A percentile compares a stretch with the other conserved stretches of the same genome.
Conservation (phyloP, 2,113 vertebrate genomes). For the Vulpes vulpes region DNA sequence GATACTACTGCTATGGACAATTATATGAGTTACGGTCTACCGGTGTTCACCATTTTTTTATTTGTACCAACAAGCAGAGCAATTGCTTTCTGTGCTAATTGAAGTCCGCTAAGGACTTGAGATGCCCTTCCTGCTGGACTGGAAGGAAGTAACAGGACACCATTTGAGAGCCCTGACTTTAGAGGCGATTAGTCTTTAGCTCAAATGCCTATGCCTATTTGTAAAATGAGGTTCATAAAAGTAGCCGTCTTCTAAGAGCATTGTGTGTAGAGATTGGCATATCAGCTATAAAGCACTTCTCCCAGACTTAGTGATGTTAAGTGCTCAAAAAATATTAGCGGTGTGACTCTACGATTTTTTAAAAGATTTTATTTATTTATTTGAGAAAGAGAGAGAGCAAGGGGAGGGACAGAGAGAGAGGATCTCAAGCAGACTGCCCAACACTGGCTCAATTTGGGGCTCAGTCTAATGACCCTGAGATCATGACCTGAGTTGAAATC, state of each 20-base stretch:
- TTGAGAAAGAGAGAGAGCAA: neutral
- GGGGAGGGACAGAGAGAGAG: neutral
- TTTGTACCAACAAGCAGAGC: neutral
- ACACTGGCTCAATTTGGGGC: neutral
- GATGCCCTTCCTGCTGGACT: neutral
- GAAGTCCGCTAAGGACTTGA: neutral
- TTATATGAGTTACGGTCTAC: neutral
- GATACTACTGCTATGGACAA: neutral
- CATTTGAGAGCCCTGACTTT: neutral
- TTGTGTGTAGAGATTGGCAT: neutral
- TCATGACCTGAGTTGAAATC: neutral
- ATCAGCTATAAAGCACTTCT: slow-evolving; percentile 3
- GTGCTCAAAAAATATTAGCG: neutral
- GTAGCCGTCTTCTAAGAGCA: neutral
- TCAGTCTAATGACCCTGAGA: neutral
- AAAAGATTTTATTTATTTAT: neutral
- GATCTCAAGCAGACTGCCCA: neutral
- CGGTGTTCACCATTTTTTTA: neutral
- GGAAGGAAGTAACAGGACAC: neutral
- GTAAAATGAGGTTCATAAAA: neutral
- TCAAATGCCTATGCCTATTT: neutral
- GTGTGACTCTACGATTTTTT: neutral
- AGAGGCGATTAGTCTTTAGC: neutral
- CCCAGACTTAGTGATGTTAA: neutral
- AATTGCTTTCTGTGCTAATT: neutral